A percentile compares a stretch with the other conserved stretches of the same genome.
phyloP scores from a whole-genome alignment of 1,140 invertebrate species.

The Neuroterus valhalla region DNA sequence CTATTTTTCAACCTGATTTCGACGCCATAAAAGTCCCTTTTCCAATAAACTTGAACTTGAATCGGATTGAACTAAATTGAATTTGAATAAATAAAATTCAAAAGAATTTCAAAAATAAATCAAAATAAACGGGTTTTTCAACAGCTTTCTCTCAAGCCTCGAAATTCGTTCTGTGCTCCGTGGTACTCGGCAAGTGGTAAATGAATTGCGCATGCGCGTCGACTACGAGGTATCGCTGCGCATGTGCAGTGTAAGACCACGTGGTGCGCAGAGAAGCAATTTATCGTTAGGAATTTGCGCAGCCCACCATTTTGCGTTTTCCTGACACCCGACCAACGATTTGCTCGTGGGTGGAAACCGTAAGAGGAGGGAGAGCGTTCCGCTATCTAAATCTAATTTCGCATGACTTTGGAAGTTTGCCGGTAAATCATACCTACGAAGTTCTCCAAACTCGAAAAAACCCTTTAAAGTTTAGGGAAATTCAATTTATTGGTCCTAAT shows the following conservation, averaged over 20 bases:
- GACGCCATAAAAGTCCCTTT: too few relatives aligned
- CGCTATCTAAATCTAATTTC: constrained; percentile 16
- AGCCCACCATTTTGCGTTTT: constrained; percentile 23
- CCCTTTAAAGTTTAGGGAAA: too few relatives aligned
- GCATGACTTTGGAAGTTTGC: neutral
- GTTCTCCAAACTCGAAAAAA: too few relatives aligned
- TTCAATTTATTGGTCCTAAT: too few relatives aligned
- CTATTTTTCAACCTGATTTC: too few relatives aligned
- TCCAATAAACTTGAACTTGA: too few relatives aligned
- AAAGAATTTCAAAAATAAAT: neutral
- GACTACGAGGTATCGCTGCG: constrained; percentile 36
- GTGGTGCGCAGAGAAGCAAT: neutral
- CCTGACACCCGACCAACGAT: neutral
- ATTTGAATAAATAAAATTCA: neutral
- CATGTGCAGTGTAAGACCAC: constrained; percentile 43
- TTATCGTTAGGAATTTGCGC: neutral
- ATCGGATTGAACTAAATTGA: too few relatives aligned
- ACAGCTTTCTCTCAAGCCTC: constrained; percentile 9
- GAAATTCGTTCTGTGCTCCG: neutral
- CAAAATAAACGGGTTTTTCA: neutral
- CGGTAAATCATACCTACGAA: neutral
- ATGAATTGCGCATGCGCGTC: constrained; percentile 5
- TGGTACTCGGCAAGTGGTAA: neutral
- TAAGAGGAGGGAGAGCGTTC: neutral
- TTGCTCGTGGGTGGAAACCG: neutral